Evolutionary conservation across 64 coral and sea anemone genomes (phyloP).

Genomic region (Stichodactyla mertensii): DNA sequence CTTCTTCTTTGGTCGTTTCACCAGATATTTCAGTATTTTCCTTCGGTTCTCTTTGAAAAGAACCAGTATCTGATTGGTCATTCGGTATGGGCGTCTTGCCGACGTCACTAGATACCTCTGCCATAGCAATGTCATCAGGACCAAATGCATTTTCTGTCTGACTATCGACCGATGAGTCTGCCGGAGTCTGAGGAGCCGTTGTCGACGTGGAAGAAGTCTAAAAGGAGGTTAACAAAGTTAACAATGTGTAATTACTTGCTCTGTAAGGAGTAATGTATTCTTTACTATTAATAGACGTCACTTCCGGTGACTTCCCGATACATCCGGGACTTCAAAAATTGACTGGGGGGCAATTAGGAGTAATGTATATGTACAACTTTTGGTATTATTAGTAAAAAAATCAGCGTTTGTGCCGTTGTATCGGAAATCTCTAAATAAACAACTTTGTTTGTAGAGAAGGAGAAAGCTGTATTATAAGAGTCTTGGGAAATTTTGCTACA

Average conservation of each 20-base stretch:
- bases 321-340: no score
- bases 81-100: not conserved
- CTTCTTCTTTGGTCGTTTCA: not conserved
- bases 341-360: no score
- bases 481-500: no score
- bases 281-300: no score
- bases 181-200: constrained; percentile 6
- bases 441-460: no score
- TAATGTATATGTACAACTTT: no score
- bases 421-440: no score
- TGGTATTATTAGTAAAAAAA: no score
- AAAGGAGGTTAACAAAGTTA: not conserved
- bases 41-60: not conserved
- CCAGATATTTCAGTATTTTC: not conserved
- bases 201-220: not conserved
- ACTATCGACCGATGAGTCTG: not conserved
- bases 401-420: no score
- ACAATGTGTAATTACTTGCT: not conserved
- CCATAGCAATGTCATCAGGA: not conserved
- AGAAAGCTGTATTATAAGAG: no score
- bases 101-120: not conserved
- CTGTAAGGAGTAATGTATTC: no score
- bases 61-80: not conserved
- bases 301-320: no score
- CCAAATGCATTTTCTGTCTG: not conserved